phyloP scores from a whole-genome alignment of 2,888 invertebrate genomes.

The Oxycera nigricornis region DNA sequence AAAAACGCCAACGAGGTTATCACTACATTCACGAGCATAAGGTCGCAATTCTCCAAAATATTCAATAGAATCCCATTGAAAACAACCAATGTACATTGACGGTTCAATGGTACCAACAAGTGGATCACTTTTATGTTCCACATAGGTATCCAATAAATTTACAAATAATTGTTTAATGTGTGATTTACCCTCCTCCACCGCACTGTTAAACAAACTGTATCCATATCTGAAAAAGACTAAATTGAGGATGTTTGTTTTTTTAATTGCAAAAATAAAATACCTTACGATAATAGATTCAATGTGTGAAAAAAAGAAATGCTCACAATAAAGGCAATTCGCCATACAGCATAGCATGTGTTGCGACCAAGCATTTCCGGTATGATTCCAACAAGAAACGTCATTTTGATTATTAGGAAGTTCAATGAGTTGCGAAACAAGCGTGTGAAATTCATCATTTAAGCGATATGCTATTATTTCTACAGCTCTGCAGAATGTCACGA shows the following conservation, averaged over 20 bases:
- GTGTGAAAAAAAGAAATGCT: conserved; percentile 74
- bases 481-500: conserved; percentile 71
- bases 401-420: conserved; percentile 65
- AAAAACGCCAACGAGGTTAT: conserved; percentile 71
- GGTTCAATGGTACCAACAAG: conserved; percentile 95
- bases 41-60: conserved; percentile 80
- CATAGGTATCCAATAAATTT: conserved; percentile 76
- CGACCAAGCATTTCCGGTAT: conserved; percentile 70
- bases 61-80: conserved; percentile 82
- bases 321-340: conserved; percentile 88
- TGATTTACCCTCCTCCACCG: conserved; percentile 73
- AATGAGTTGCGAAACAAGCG: conserved; percentile 70
- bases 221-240: conserved; percentile 64
- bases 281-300: conserved; percentile 71
- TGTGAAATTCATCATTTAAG: conserved; percentile 68
- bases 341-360: conserved; percentile 83
- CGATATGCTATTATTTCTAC: conserved; percentile 76
- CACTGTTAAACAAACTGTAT: conserved; percentile 77
- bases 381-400: conserved; percentile 50
- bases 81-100: conserved; percentile 91
- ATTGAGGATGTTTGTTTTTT: background rate
- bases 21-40: conserved; percentile 88
- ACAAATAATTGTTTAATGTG: conserved; percentile 64
- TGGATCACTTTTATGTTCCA: conserved; percentile 92
- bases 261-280: conserved; percentile 44